A percentile compares a stretch with the other conserved stretches of the same genome.
Conservation (phyloP, 2,113 vertebrate species). For the Condylura cristata region DNA sequence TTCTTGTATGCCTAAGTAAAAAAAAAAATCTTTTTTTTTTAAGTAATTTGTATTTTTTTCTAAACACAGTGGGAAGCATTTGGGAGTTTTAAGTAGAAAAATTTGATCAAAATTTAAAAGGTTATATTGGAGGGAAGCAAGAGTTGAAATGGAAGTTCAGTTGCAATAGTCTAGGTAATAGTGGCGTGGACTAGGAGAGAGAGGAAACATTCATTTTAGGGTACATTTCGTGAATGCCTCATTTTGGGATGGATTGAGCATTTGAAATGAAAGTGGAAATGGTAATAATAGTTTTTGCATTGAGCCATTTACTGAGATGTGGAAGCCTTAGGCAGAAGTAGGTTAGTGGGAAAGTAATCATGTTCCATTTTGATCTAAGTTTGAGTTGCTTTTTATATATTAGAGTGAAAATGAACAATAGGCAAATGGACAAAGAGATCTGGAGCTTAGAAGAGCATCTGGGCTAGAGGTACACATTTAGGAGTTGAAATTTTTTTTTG, state of each 20-base stretch:
- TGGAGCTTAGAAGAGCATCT: neutral
- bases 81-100: slow-evolving; percentile 3
- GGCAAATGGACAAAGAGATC: neutral
- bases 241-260: neutral
- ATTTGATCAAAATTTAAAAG: slow-evolving; percentile 12
- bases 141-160: neutral
- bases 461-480: neutral
- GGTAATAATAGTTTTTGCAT: neutral
- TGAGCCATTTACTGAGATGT: neutral
- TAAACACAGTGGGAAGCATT: slow-evolving; percentile 24
- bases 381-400: slow-evolving; percentile 7
- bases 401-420: neutral
- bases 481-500: too few species aligned
- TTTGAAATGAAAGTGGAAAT: slow-evolving; percentile 15
- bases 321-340: neutral
- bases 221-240: neutral
- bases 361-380: neutral
- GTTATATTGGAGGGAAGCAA: neutral
- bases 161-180: neutral
- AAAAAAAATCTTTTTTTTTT: neutral
- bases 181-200: neutral
- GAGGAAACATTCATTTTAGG: neutral
- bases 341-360: neutral
- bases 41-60: neutral
- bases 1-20: too few species aligned